A percentile compares a stretch with the other conserved stretches of the same genome.
Conservation (phyloP, 2,888 invertebrate genomes). For the Drosophila hamatofila region DNA sequence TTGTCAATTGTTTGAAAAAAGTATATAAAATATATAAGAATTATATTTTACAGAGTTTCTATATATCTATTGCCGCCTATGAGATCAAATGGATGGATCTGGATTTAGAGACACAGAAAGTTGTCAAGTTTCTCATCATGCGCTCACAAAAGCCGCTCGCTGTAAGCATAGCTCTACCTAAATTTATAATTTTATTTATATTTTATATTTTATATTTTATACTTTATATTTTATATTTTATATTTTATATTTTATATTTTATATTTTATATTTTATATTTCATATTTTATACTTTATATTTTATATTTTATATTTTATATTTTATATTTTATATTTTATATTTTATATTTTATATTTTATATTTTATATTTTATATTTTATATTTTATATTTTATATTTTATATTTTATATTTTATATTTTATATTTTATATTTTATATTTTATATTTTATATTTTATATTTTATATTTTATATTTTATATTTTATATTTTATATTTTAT, state of each 20-base stretch:
- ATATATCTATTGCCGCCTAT: conserved; percentile 75
- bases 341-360: neutral
- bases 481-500: neutral
- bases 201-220: conserved; percentile 6
- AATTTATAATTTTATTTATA: neutral
- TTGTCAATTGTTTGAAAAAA: neutral
- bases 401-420: neutral
- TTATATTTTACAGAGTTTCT: conserved; percentile 57
- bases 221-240: neutral
- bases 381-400: conserved; percentile 6
- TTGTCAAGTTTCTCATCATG: conserved; percentile 72
- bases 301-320: conserved; percentile 8
- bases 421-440: neutral
- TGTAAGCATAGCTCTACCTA: conserved; percentile 47
- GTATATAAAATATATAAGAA: too few species aligned
- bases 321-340: conserved; percentile 2
- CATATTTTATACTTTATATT: conserved; percentile 12
- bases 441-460: conserved; percentile 7
- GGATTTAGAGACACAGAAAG: conserved; percentile 70
- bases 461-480: conserved; percentile 2
- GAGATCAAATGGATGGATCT: conserved; percentile 78
- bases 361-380: conserved; percentile 4
- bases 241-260: neutral
- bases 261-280: conserved; percentile 5
- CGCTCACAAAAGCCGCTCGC: conserved; percentile 75